A percentile compares a stretch with the other conserved stretches of the same genome.
phyloP scores from a whole-genome alignment of 2,113 vertebrate genomes.

The Tachysurus vachellii region DNA sequence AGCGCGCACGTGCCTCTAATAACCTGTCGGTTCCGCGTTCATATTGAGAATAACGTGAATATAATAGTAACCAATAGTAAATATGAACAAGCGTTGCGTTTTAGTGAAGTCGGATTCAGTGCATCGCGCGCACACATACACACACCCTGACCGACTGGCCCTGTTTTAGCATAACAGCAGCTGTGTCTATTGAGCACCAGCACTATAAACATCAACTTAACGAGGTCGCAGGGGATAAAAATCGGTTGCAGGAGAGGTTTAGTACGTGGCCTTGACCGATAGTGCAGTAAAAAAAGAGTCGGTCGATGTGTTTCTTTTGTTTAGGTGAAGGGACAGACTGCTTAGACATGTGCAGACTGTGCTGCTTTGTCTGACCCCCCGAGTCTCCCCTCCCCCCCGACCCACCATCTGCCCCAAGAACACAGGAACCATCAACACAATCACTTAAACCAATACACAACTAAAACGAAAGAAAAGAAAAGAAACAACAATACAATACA shows the following conservation, averaged over 20 bases:
- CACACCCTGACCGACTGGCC: too few relatives aligned
- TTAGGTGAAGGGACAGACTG: conserved; percentile 59
- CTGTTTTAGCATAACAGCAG: background rate
- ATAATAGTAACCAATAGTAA: background rate
- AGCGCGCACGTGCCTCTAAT: conserved; percentile 31
- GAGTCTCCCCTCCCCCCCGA: conserved; percentile 57
- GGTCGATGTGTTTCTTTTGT: conserved; percentile 69
- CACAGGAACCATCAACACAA: background rate
- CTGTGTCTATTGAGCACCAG: background rate
- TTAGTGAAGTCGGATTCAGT: background rate
- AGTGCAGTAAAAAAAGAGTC: background rate
- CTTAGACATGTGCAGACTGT: conserved; percentile 76
- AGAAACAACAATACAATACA: background rate
- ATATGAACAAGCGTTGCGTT: background rate
- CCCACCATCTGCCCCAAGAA: conserved; percentile 31
- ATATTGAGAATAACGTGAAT: background rate
- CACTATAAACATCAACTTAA: background rate
- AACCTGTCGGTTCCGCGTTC: background rate
- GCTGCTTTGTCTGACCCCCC: conserved; percentile 77
- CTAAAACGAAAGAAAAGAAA: background rate
- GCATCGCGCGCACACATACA: background rate
- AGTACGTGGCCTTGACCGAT: background rate
- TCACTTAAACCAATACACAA: background rate
- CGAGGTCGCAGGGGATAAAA: background rate
- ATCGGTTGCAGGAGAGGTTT: too few relatives aligned